Base-by-base conservation (phyloP, 2,888 invertebrate species). In the Thyatira batis region DNA sequence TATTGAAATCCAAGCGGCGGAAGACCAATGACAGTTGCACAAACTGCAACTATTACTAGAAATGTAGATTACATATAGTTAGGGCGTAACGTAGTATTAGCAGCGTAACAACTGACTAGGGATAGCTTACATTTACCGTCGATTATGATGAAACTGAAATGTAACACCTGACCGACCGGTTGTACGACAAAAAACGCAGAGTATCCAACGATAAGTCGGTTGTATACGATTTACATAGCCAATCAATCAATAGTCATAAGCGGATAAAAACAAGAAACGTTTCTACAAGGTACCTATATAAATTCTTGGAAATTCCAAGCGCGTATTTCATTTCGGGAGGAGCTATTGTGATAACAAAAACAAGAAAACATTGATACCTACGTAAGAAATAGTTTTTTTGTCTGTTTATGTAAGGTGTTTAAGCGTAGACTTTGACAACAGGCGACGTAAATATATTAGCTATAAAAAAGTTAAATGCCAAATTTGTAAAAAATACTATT, bases 11-110 rank as follows among this genome's bases (percentile, higher is more conserved):
- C 11, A 48, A 13, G 11, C 27, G 27, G 20, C 27, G 48, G 48
- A 48, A 48, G 20, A 27, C 44, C 53, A 50, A 49, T 60, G 55
- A 51, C 27, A 62, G 68, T 68, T 68, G 71, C 69, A 71, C 69
- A 67, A 55, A 60, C 58, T 39, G 39, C 39, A 67, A 55, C 52
- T 45, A 53, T 55, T 60, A 67, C 65, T 58, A 71, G 63, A 61
- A 71, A 68, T 68, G 63, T 59, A 64, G 54, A 69, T 69, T 69
- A 69, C 61, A 58, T 52, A 54, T 57, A 51, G 64, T 66, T 64
- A 62, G 45, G 11, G 56, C 61, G 66, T 61, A 58, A 54, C 63
- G 54, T 60, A 55, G 57, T 51, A 67, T 69, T 69, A 69, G 58
- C 55, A 49, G 51, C 13, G 67, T 71, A 69, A 69, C 67, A 65